Base-by-base conservation (phyloP, 2,113 vertebrate species). In the Leptocoma aspasia region DNA sequence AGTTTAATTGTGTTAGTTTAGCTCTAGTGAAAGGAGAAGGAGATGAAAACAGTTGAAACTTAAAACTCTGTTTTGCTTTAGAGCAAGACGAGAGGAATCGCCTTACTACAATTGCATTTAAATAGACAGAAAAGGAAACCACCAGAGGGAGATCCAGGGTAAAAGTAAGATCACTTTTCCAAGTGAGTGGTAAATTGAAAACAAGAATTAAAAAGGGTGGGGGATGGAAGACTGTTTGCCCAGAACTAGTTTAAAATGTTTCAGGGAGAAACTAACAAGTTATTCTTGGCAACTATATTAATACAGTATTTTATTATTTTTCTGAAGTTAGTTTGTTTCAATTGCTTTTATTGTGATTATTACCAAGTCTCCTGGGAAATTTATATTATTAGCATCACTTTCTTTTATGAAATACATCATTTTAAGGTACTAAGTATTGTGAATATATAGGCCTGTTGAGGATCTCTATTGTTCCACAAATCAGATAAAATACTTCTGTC, bases 91-190 rank as follows among this genome's bases (percentile, higher is more conserved):
- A 54, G 54, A 83, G 42, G 37, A 64, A 72, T 72, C 28, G 76
- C 8, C 33, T 79, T 70, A 35, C 21, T 69, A 26, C 21, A 73
- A 6, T 42, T 50, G 33, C 28, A 70, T 82, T 78, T 92, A 47
- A 90, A 73, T 59, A 85, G 71, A 33, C 56, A 71, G 82, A 47
- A 86, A 80, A 69, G n/a, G 42, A 93, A 95, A 70, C 92, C 93
- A 93, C 68, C 92, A 96, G 95, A 96, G 94, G 94, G 91, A 95
- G 96, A 57, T 93, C 18, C 76, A 94, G 93, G 71, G 90, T 90
- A 96, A 90, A 94, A 92, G 82, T 82, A 87, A 89, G 94, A 90
- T 91, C 71, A 88, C 56, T 91, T 72, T 79, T 82, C 50, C 63
- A 52, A 52, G 35, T 39, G 72, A 91, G 53, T 64, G 59, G 28